These are phyloP conservation scores for Eilema caniola DNA, from an alignment of 2,888 invertebrate species.

Conservation along the genomic window DNA sequence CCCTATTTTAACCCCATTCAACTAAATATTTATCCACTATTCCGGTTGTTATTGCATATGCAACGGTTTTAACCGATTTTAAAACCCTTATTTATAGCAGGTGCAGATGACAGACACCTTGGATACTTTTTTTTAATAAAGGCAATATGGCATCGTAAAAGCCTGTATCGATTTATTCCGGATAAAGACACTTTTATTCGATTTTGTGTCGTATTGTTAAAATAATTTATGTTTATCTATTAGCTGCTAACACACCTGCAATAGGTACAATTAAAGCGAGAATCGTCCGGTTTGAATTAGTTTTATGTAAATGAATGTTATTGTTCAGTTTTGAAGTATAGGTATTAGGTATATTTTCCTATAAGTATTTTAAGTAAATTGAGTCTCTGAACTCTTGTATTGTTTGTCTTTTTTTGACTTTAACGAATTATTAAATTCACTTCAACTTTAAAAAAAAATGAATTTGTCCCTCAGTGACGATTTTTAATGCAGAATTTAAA, in stretches of 20 bases:
- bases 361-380: too few relatives aligned
- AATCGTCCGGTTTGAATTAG: background rate
- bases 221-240: constrained; percentile 26
- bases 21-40: constrained; percentile 25
- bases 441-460: too few relatives aligned
- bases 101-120: constrained; percentile 59
- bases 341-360: too few relatives aligned
- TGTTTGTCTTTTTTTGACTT: too few relatives aligned
- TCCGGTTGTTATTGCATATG: constrained; percentile 51
- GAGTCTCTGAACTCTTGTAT: background rate
- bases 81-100: constrained; percentile 57
- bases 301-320: background rate
- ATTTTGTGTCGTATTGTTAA: constrained; percentile 25
- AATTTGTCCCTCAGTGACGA: too few relatives aligned
- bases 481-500: too few relatives aligned
- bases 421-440: too few relatives aligned
- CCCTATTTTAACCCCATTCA: background rate
- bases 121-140: constrained; percentile 72
- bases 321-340: background rate
- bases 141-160: constrained; percentile 71
- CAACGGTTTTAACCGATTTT: constrained; percentile 61
- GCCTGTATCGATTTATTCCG: constrained; percentile 49
- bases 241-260: constrained; percentile 14
- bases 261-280: background rate
- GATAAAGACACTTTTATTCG: constrained; percentile 43